Evolutionary conservation across 2,797 vertebrate species (phyloP), one percentile per base, ranked within the genome.

Genomic region (Trachops cirrhosus): DNA sequence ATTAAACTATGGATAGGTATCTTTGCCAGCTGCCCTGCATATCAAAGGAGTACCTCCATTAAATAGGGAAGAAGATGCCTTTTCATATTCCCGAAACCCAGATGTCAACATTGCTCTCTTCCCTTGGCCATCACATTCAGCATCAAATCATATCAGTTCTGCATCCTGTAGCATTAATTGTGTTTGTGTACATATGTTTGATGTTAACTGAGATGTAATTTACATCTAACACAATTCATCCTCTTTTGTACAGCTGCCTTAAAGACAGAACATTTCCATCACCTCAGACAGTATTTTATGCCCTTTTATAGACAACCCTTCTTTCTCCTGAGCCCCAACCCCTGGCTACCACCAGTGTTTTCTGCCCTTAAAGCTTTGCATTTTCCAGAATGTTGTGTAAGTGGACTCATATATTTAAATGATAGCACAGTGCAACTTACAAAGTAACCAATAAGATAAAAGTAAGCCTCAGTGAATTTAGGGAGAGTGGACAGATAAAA

Each of bases 1-100:
- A 99, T 94, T 94, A 99, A 98, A 73, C 99, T 99, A 98, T 99
- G 99, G 99, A 97, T 98, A 18, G 98, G 99, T 99, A 98, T 41
- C 16, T 39, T 77, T 82, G 46, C 78, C 50, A 44, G 21, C 12
- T 79, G 12, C 59, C 12, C 67, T 96, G 26, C 32, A 32, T n/a
- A 32, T 46, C 52, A 50, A 5, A 86, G 24, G 34, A 94, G 52
- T 46, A 9, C 16, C 32, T 91, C 39, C 26, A 0, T 86, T 83
- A 48, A 21, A 77, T 6, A n/a, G 22, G 64, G 62, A 86, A 34
- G 57, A 82, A 32, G 39, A 32, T 5, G 46, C 1, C 1, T 34
- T 67, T 68, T 86, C 32, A 82, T 74, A 59, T 26, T 14, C 9
- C 46, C 9, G 59, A 86, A 70, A 54, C 41, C 22, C 67, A 21